Conservation (phyloP, 2,797 vertebrate genomes). For the Scolopax rusticola region DNA sequence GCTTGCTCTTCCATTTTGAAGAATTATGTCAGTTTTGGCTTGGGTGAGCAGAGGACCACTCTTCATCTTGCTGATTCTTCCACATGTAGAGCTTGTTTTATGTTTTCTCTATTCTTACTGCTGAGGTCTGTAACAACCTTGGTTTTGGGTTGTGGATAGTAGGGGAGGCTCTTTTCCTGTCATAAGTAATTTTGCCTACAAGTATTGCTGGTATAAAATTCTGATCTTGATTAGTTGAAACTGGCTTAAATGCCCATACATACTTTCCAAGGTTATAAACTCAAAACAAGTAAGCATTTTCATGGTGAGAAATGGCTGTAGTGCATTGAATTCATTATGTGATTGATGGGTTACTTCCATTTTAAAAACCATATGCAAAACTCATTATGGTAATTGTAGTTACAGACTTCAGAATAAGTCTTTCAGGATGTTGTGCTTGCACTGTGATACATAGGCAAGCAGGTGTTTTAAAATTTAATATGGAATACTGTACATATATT, state of each 20-base stretch:
- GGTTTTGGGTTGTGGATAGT: background rate
- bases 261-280: background rate
- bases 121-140: background rate
- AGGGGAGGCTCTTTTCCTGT: background rate
- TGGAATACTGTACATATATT: background rate
- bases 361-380: background rate
- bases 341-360: background rate
- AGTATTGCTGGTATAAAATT: background rate
- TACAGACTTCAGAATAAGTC: background rate
- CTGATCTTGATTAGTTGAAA: background rate
- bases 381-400: background rate
- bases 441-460: background rate
- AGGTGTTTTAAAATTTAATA: background rate
- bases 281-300: background rate
- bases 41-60: background rate
- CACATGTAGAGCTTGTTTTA: accelerated
- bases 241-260: background rate
- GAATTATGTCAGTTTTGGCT: background rate
- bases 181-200: background rate
- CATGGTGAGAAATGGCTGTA: background rate
- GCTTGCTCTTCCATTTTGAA: background rate
- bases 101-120: background rate
- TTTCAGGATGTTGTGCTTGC: background rate
- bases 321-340: background rate
- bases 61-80: background rate